phyloP scores from a whole-genome alignment of 2,888 invertebrate genomes.

The Ornithoptera alexandrae region DNA sequence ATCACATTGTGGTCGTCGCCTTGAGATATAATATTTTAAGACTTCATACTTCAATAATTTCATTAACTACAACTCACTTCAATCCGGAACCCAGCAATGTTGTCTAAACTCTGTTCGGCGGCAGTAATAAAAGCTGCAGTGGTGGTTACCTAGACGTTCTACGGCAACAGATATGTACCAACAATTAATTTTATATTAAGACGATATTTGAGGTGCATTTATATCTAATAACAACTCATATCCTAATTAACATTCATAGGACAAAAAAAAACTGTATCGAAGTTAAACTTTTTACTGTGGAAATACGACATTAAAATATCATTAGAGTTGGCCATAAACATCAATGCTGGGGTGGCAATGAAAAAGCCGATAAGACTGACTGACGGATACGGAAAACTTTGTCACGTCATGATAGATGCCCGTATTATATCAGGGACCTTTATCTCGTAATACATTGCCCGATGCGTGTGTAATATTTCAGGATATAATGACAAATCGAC shows the following conservation, averaged over 20 bases:
- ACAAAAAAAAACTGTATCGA: not conserved
- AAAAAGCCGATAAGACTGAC: slow-evolving; percentile 19
- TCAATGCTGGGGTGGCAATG: slow-evolving; percentile 15
- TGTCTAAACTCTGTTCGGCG: no score
- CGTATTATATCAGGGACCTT: slow-evolving; percentile 16
- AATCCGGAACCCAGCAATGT: no score
- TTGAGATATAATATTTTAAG: no score
- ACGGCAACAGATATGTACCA: no score
- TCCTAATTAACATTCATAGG: not conserved
- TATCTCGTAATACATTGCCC: slow-evolving; percentile 25
- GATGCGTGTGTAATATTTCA: slow-evolving; percentile 17
- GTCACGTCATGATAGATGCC: slow-evolving; percentile 23
- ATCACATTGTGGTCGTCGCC: no score
- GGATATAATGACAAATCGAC: slow-evolving; percentile 17
- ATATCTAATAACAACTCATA: not conserved
- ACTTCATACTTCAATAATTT: no score
- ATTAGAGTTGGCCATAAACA: slow-evolving; percentile 8
- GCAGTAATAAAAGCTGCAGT: no score
- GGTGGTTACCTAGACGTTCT: no score
- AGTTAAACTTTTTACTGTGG: not conserved
- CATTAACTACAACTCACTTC: no score
- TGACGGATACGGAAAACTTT: slow-evolving; percentile 23
- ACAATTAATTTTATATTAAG: no score
- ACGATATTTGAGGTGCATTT: not conserved
- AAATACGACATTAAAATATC: slow-evolving; percentile 1